phyloP scores from a whole-genome alignment of 2,888 invertebrate genomes.

The Nomada ferruginata region DNA sequence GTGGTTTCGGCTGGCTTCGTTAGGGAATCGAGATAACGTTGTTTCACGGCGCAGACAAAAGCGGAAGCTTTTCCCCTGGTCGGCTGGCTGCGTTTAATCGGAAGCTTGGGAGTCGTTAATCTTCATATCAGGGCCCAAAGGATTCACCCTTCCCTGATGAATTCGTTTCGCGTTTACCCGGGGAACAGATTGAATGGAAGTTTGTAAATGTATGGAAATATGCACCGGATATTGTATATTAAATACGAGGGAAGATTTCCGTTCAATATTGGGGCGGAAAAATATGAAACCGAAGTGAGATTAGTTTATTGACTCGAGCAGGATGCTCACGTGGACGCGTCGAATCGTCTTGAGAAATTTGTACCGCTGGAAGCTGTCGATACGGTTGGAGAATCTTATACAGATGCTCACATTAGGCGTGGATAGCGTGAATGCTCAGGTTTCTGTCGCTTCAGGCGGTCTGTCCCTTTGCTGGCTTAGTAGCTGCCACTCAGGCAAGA shows the following conservation, averaged over 20 bases:
- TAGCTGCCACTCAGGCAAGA: slow-evolving; percentile 29
- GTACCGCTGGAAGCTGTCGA: slow-evolving; percentile 41
- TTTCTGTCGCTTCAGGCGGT: slow-evolving; percentile 23
- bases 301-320: neutral
- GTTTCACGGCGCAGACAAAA: slow-evolving; percentile 44
- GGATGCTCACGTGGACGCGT: no score
- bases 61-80: slow-evolving; percentile 13
- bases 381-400: slow-evolving; percentile 39
- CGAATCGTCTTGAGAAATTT: neutral
- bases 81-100: slow-evolving; percentile 44
- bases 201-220: no score
- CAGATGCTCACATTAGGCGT: slow-evolving; percentile 37
- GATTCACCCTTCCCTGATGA: slow-evolving; percentile 39
- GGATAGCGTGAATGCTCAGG: slow-evolving; percentile 26
- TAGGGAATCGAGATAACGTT: slow-evolving; percentile 63
- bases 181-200: no score
- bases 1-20: slow-evolving; percentile 51
- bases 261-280: neutral
- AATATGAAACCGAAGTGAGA: neutral
- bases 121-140: slow-evolving; percentile 47
- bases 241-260: no score
- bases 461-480: slow-evolving; percentile 33
- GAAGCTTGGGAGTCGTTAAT: slow-evolving; percentile 55
- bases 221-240: no score
- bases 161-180: neutral